A percentile compares a stretch with the other conserved stretches of the same genome.
Evolutionary conservation across 2,888 invertebrate genomes (phyloP).

Genomic region (Muscina levida): DNA sequence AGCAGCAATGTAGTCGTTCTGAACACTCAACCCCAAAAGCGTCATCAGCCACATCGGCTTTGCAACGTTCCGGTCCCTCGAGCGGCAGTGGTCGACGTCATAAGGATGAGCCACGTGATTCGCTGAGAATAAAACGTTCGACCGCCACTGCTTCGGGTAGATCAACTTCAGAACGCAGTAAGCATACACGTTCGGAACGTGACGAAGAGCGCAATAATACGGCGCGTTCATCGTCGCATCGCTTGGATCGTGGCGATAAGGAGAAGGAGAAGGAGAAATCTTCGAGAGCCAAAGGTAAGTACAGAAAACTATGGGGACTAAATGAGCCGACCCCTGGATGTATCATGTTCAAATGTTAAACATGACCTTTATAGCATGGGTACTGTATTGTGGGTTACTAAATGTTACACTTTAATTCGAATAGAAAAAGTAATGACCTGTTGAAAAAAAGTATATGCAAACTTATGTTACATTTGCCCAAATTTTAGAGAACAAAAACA

Average conservation of each 20-base stretch:
- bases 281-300: conserved; percentile 70
- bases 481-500: too few relatives aligned
- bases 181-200: conserved; percentile 50
- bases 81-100: conserved; percentile 56
- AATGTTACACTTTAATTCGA: too few relatives aligned
- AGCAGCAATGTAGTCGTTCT: conserved; percentile 48
- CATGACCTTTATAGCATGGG: too few relatives aligned
- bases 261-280: conserved; percentile 70
- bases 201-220: conserved; percentile 49
- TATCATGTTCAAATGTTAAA: too few relatives aligned
- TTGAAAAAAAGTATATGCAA: too few relatives aligned
- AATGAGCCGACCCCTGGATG: too few relatives aligned
- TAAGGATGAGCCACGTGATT: conserved; percentile 57
- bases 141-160: conserved; percentile 43
- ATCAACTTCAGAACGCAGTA: conserved; percentile 32
- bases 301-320: not conserved
- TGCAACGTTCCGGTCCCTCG: conserved; percentile 60
- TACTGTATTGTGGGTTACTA: too few relatives aligned
- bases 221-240: conserved; percentile 66
- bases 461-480: too few relatives aligned
- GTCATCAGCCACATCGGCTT: conserved; percentile 13
- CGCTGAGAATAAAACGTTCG: conserved; percentile 50
- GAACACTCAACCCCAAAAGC: not conserved
- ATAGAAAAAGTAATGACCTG: too few relatives aligned
- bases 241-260: conserved; percentile 68